Base-by-base conservation (phyloP, 1,140 invertebrate species). In the Hypsibius dujardini region DNA sequence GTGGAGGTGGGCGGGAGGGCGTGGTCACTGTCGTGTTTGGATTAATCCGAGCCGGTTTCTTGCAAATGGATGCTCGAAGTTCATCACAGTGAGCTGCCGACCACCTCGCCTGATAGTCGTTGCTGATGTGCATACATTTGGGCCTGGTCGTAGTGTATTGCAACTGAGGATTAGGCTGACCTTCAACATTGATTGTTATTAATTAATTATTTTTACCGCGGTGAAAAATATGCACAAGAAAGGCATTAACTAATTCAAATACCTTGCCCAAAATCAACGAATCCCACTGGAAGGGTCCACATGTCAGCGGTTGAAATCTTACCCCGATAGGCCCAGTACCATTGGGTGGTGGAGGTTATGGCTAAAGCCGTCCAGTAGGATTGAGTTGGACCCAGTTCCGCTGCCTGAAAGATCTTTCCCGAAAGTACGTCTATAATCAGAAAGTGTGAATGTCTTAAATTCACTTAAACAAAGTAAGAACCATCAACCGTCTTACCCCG, bases 311-410 rank as follows among this genome's bases (percentile, higher is more conserved):
- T n/a, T n/a, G n/a, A n/a, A n/a, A n/a, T n/a, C n/a, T 56, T n/a
- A 56, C n/a, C n/a, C 7, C 50, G 50, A n/a, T 56, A 56, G 50
- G 50, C 50, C 50, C 50, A 56, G 50, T 56, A n/a, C 50, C 50
- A 56, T n/a, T 56, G 50, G 50, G 7, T 56, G 7, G 7, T 56
- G n/a, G 7, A 7, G 50, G 50, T 56, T 56, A 56, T 56, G 7
- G 7, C 7, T n/a, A 56, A n/a, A n/a, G 7, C 50, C n/a, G 50
- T 56, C 50, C 50, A 56, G n/a, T 7, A n/a, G n/a, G n/a, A n/a
- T n/a, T n/a, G n/a, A n/a, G n/a, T n/a, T n/a, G n/a, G n/a, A n/a
- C n/a, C n/a, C n/a, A n/a, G n/a, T n/a, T n/a, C n/a, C n/a, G n/a
- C n/a, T n/a, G n/a, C n/a, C n/a, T n/a, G n/a, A n/a, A n/a, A n/a